These are phyloP conservation scores for Carposina sasakii DNA, from an alignment of 1,140 invertebrate species.

Conservation along the genomic window DNA sequence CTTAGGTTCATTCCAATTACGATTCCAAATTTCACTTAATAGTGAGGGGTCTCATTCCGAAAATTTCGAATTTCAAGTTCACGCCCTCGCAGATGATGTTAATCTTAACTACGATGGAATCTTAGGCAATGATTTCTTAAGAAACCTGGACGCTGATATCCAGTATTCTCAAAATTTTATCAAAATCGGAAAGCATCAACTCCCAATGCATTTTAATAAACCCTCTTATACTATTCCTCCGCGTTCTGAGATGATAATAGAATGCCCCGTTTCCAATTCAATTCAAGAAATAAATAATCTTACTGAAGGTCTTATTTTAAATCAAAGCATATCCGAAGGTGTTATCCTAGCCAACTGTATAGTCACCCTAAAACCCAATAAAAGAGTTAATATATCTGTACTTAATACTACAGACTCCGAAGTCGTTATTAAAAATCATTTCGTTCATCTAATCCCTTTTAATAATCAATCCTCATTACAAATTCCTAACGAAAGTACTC, in stretches of 20 bases:
- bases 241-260: not conserved
- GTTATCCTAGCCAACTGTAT: slow-evolving; percentile 3
- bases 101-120: slow-evolving; percentile 15
- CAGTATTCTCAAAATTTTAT: slow-evolving; percentile 6
- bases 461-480: too few species aligned
- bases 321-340: not conserved
- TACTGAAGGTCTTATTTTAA: slow-evolving; percentile 6
- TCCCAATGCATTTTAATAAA: slow-evolving; percentile 1
- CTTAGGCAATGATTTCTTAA: slow-evolving; percentile 17
- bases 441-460: not conserved
- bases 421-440: not conserved
- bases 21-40: slow-evolving; percentile 4
- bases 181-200: not conserved
- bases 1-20: slow-evolving; percentile 14
- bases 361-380: slow-evolving; percentile 4
- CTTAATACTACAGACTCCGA: not conserved
- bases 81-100: slow-evolving; percentile 11
- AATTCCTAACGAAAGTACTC: too few species aligned
- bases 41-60: too few species aligned
- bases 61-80: slow-evolving; percentile 12
- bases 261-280: slow-evolving; percentile 2
- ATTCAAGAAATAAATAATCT: not conserved
- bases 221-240: slow-evolving; percentile 11
- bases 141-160: slow-evolving; percentile 11
- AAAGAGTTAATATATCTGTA: slow-evolving; percentile 6